phyloP scores from a whole-genome alignment of 2,888 invertebrate species.

The Cenopis cana region DNA sequence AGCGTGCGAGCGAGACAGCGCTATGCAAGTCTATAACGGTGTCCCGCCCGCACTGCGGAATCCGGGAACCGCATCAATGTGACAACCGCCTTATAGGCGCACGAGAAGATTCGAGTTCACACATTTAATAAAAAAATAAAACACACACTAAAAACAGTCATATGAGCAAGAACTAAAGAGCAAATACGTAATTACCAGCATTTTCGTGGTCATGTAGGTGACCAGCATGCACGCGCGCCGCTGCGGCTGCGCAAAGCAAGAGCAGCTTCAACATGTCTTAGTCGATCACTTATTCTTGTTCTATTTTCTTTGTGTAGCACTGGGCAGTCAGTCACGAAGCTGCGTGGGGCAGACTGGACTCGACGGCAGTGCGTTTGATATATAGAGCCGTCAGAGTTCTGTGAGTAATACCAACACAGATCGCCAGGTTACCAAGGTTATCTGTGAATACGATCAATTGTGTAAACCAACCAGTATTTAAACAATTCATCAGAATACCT shows the following conservation, averaged over 20 bases:
- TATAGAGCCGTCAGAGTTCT: conserved; percentile 2
- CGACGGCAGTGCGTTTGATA: not conserved
- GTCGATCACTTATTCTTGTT: not conserved
- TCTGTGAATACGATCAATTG: not conserved
- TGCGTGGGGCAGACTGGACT: not conserved
- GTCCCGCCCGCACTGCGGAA: too few species aligned
- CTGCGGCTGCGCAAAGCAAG: conserved; percentile 13
- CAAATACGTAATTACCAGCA: conserved; percentile 1
- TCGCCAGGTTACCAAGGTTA: too few species aligned
- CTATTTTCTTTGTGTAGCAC: not conserved
- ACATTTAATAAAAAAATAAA: too few species aligned
- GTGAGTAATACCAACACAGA: too few species aligned
- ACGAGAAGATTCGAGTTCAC: too few species aligned
- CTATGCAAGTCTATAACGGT: too few species aligned
- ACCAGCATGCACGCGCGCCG: not conserved
- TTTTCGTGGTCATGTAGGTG: not conserved
- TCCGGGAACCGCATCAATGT: too few species aligned
- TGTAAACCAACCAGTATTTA: not conserved
- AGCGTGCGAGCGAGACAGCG: too few species aligned
- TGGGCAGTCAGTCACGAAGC: not conserved
- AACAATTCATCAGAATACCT: not conserved
- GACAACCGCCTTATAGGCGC: too few species aligned
- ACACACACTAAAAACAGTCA: too few species aligned
- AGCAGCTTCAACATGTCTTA: conserved; percentile 23
- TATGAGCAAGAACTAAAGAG: too few species aligned